phyloP scores from a whole-genome alignment of 1,140 invertebrate species.

The Calliopsis andreniformis region DNA sequence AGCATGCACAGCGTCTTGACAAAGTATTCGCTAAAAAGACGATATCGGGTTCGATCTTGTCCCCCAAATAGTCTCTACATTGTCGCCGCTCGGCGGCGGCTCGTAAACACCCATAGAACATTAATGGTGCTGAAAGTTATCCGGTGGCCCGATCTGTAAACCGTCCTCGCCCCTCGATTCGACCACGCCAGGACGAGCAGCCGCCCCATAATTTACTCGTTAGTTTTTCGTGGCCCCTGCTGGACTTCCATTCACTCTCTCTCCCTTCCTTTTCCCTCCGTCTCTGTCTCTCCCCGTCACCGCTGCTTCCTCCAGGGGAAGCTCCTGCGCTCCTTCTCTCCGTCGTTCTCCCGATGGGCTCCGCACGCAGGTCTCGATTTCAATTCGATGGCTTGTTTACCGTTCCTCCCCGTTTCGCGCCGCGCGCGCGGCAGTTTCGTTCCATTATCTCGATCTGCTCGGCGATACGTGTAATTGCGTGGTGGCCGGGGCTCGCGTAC shows the following conservation, averaged over 20 bases:
- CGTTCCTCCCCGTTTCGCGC: conserved; percentile 17
- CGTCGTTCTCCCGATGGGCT: too few relatives aligned
- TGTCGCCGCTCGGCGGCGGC: conserved; percentile 50
- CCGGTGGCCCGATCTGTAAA: conserved; percentile 62
- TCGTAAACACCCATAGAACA: conserved; percentile 60
- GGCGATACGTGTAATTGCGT: conserved; percentile 65
- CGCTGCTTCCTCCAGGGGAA: not conserved
- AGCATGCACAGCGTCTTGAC: too few relatives aligned
- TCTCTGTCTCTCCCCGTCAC: not conserved
- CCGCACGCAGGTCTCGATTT: conserved; percentile 42
- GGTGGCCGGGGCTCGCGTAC: conserved; percentile 34
- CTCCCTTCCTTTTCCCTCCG: not conserved
- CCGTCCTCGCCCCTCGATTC: conserved; percentile 41
- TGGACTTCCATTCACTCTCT: conserved; percentile 26
- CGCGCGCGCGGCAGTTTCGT: conserved; percentile 13
- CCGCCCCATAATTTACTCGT: conserved; percentile 77
- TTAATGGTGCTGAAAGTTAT: conserved; percentile 74
- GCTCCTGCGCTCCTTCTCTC: too few relatives aligned
- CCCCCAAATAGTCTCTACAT: conserved; percentile 38
- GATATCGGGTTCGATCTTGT: conserved; percentile 12
- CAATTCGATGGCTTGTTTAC: conserved; percentile 52
- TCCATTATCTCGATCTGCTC: conserved; percentile 64
- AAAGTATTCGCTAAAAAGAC: too few relatives aligned
- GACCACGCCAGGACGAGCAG: conserved; percentile 57
- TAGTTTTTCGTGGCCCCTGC: conserved; percentile 62